Percentiles rank a stretch among this genome's conserved stretches.
These are phyloP conservation scores for Crocallis elinguaria DNA, from an alignment of 2,888 invertebrate species.

Conservation along the genomic window DNA sequence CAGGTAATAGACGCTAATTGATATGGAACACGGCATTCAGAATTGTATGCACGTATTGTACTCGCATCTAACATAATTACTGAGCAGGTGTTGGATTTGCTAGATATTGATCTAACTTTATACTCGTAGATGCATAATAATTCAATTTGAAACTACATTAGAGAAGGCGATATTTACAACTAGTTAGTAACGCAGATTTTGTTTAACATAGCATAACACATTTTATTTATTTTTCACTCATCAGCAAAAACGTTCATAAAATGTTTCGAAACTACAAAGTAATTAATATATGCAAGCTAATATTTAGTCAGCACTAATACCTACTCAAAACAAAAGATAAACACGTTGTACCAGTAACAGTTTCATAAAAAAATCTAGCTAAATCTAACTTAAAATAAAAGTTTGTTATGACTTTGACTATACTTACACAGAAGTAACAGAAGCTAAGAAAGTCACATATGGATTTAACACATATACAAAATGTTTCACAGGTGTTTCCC, in stretches of 20 bases:
- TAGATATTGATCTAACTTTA: neutral
- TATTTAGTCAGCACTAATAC: too few relatives aligned
- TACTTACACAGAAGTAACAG: slow-evolving; percentile 53
- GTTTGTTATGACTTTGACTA: slow-evolving; percentile 16
- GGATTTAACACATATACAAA: slow-evolving; percentile 60
- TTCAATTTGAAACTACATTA: neutral
- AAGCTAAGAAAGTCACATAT: slow-evolving; percentile 54
- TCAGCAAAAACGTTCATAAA: too few relatives aligned
- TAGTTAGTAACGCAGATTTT: too few relatives aligned
- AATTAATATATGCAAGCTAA: too few relatives aligned
- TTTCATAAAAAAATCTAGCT: neutral
- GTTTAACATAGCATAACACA: too few relatives aligned
- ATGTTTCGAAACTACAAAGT: too few relatives aligned
- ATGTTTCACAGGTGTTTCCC: slow-evolving; percentile 68
- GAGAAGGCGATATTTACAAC: neutral
- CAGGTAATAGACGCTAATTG: slow-evolving; percentile 19
- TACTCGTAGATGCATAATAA: neutral
- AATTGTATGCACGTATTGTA: neutral
- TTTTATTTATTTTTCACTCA: too few relatives aligned
- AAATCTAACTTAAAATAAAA: slow-evolving; percentile 13
- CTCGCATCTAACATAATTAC: neutral
- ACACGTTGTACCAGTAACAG: too few relatives aligned
- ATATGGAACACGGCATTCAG: slow-evolving; percentile 8
- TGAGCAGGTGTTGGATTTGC: neutral
- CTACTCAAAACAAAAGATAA: too few relatives aligned